phyloP scores from a whole-genome alignment of 2,797 vertebrate species.

The Pelochelys cantorii region DNA sequence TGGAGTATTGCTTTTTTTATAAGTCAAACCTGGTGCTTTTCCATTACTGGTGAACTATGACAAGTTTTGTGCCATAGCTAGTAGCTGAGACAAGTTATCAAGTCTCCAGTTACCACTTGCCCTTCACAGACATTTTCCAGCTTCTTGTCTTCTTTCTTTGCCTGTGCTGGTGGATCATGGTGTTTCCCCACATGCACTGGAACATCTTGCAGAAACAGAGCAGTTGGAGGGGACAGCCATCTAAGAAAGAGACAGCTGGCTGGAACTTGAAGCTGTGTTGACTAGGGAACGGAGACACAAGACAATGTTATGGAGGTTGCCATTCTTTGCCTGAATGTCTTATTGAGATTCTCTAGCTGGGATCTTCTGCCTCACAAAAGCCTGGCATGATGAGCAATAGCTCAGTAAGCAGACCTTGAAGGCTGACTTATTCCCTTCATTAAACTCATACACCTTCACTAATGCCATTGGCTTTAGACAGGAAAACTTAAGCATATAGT shows the following conservation, averaged over 20 bases:
- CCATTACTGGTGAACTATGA: neutral
- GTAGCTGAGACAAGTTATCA: neutral
- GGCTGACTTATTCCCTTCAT: neutral
- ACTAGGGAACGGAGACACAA: neutral
- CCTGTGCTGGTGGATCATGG: neutral
- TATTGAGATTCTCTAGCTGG: neutral
- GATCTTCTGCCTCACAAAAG: neutral
- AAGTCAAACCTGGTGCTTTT: neutral
- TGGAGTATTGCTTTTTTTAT: neutral
- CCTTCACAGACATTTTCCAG: neutral
- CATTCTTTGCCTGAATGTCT: neutral
- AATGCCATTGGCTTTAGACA: neutral
- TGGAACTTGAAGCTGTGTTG: neutral
- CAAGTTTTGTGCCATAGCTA: neutral
- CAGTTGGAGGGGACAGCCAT: neutral
- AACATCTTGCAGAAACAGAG: neutral
- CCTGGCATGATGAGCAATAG: neutral
- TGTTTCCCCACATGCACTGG: neutral
- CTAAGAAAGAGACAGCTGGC: neutral
- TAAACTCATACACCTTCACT: neutral
- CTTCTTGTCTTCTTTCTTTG: neutral
- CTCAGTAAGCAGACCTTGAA: neutral
- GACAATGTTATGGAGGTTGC: neutral
- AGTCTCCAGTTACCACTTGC: neutral
- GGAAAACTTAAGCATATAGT: neutral